These are phyloP conservation scores for Ailuropoda melanoleuca DNA, from an alignment of 2,113 vertebrate genomes.

Conservation along the genomic window DNA sequence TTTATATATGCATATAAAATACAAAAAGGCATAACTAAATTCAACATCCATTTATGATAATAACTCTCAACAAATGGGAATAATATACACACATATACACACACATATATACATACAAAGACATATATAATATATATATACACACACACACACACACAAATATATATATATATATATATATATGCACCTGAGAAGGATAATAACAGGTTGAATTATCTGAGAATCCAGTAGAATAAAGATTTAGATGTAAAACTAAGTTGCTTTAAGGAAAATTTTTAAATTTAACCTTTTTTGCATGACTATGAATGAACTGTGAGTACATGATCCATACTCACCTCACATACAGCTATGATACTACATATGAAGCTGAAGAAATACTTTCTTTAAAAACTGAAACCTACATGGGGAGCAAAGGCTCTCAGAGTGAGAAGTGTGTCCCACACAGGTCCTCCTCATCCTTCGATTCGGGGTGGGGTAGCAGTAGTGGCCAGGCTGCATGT, in stretches of 20 bases:
- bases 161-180: background rate
- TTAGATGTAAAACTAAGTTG: background rate
- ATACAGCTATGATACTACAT: background rate
- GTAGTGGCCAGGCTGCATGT: background rate
- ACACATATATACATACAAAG: background rate
- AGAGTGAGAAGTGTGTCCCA: background rate
- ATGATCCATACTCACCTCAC: background rate
- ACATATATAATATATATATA: background rate
- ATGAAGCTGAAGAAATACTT: background rate
- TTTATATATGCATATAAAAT: background rate
- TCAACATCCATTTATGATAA: background rate
- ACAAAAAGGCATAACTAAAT: background rate
- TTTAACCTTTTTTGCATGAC: background rate
- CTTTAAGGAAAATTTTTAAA: background rate
- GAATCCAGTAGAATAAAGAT: background rate
- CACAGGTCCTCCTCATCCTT: background rate
- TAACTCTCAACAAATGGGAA: background rate
- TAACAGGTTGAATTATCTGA: background rate
- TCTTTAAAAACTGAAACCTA: background rate
- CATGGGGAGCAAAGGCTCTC: background rate
- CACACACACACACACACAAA: background rate
- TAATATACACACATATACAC: background rate
- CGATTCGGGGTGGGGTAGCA: background rate
- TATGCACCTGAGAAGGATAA: background rate
- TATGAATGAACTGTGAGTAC: background rate